Conservation (phyloP, 2,797 vertebrate genomes). For the Zalophus californianus region DNA sequence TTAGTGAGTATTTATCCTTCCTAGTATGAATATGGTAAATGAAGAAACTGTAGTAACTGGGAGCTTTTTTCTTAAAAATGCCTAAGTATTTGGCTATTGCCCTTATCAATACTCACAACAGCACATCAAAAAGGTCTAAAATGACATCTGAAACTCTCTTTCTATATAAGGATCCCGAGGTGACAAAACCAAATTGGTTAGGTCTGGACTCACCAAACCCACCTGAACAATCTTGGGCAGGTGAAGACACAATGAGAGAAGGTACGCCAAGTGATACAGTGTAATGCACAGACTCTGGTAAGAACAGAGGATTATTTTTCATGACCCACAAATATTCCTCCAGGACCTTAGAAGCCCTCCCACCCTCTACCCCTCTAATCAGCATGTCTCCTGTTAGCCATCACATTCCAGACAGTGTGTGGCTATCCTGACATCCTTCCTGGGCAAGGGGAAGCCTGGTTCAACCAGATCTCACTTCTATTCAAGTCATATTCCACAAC, state of each 20-base stretch:
- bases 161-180: background rate
- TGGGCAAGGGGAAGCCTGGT: background rate
- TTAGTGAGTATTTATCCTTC: conserved; percentile 9
- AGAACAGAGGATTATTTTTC: background rate
- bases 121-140: background rate
- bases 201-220: background rate
- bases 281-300: background rate
- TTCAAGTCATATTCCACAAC: background rate
- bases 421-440: background rate
- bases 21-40: background rate
- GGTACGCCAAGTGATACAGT: rapidly evolving
- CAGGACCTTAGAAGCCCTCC: background rate
- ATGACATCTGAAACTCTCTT: background rate
- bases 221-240: background rate
- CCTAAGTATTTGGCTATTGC: background rate
- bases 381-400: background rate
- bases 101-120: conserved; percentile 2
- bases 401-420: background rate
- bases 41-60: background rate
- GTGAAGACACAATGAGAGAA: background rate
- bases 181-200: background rate
- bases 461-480: background rate
- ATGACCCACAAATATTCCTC: background rate
- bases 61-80: conserved; percentile 23
- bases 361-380: background rate